phyloP scores from a whole-genome alignment of 2,797 vertebrate genomes.

The Distichodus sexfasciatus region DNA sequence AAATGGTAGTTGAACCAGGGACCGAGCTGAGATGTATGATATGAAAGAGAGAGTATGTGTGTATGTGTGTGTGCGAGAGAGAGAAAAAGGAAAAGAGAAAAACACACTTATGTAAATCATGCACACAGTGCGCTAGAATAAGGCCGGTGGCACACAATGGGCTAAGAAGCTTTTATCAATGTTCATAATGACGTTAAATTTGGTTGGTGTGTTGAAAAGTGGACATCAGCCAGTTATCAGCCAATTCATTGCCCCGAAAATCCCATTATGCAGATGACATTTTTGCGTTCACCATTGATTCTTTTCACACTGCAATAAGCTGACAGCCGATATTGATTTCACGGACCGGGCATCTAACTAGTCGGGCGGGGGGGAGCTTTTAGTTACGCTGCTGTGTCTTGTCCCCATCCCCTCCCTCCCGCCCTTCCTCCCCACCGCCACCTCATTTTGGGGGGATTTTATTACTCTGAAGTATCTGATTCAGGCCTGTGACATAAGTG shows the following conservation, averaged over 20 bases:
- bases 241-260: background rate
- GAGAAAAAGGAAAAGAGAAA: no score
- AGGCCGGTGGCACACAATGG: background rate
- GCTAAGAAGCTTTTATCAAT: background rate
- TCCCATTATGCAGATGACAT: background rate
- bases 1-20: conserved; percentile 41
- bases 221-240: background rate
- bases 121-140: background rate
- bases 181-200: background rate
- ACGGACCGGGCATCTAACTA: background rate
- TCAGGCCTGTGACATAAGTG: background rate
- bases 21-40: conserved; percentile 14
- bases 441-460: background rate
- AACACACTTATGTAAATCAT: conserved; percentile 23
- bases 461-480: conserved; percentile 21
- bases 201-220: background rate
- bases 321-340: conserved; percentile 29
- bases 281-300: conserved; percentile 16
- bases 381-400: conserved; percentile 18
- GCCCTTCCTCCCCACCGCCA: no score
- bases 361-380: background rate
- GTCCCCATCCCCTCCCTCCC: no score
- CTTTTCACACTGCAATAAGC: background rate
- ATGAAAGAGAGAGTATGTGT: conserved; percentile 16
- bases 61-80: no score